Percentiles rank a stretch among this genome's conserved stretches.
Conservation (phyloP, 2,888 invertebrate species). For the Nemapogon koenigi region DNA sequence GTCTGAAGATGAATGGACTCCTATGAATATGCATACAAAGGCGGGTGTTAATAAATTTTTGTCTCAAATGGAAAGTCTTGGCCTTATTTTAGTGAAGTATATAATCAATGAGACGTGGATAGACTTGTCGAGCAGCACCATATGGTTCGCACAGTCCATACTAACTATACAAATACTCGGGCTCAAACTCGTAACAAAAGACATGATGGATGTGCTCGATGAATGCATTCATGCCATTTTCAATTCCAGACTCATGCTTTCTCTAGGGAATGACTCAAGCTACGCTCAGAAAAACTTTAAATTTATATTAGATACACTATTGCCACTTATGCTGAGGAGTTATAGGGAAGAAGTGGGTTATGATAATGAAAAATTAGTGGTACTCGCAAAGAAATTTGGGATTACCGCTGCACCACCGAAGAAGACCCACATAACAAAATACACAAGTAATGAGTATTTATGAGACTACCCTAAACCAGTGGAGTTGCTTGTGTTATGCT, state of each 20-base stretch:
- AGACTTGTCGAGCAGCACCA: slow-evolving; percentile 78
- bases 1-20: slow-evolving; percentile 86
- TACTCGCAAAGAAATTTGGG: slow-evolving; percentile 61
- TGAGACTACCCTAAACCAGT: slow-evolving; percentile 54
- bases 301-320: slow-evolving; percentile 72
- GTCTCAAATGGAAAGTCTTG: slow-evolving; percentile 73
- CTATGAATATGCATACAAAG: slow-evolving; percentile 79
- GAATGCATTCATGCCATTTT: slow-evolving; percentile 77
- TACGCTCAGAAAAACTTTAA: slow-evolving; percentile 70
- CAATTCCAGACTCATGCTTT: slow-evolving; percentile 72
- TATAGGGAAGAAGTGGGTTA: slow-evolving; percentile 68
- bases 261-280: slow-evolving; percentile 45
- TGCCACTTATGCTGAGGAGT: slow-evolving; percentile 68
- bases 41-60: slow-evolving; percentile 72
- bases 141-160: slow-evolving; percentile 80
- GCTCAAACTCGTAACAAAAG: slow-evolving; percentile 75
- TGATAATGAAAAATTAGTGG: slow-evolving; percentile 58
- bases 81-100: slow-evolving; percentile 71
- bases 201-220: slow-evolving; percentile 76
- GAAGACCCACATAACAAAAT: slow-evolving; percentile 70
- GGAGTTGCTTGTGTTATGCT: slow-evolving; percentile 36
- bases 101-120: slow-evolving; percentile 71
- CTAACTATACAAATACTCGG: slow-evolving; percentile 78
- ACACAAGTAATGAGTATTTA: slow-evolving; percentile 72
- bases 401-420: slow-evolving; percentile 59